Evolutionary conservation across 1,140 invertebrate species (phyloP).

Genomic region (Drosophila equinoxialis): DNA sequence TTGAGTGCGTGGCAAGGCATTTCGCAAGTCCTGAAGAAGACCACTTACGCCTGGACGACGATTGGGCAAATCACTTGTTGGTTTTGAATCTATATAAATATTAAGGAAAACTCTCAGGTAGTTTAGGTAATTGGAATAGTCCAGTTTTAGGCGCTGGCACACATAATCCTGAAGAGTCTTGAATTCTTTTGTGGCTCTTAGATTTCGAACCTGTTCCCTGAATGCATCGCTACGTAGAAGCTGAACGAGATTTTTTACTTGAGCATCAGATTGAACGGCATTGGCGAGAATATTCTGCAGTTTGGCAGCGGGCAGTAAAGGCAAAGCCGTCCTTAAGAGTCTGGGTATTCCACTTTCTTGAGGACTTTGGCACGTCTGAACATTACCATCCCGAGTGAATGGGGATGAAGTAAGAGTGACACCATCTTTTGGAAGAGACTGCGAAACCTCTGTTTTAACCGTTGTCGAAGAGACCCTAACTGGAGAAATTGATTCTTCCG

Average conservation of each 20-base stretch:
- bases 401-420: background rate
- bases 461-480: background rate
- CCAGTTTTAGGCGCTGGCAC: slow-evolving; percentile 48
- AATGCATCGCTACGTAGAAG: slow-evolving; percentile 46
- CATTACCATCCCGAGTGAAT: slow-evolving; percentile 31
- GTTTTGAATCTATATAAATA: slow-evolving; percentile 24
- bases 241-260: slow-evolving; percentile 34
- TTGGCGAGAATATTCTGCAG: slow-evolving; percentile 59
- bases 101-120: slow-evolving; percentile 47
- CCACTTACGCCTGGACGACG: slow-evolving; percentile 58
- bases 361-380: slow-evolving; percentile 28
- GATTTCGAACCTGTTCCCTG: slow-evolving; percentile 18
- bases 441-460: background rate
- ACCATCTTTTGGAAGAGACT: background rate
- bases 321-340: slow-evolving; percentile 52
- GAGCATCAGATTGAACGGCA: slow-evolving; percentile 45
- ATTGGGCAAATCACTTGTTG: slow-evolving; percentile 43
- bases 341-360: slow-evolving; percentile 42
- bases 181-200: slow-evolving; percentile 44
- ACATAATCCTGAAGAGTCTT: slow-evolving; percentile 42
- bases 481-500: background rate
- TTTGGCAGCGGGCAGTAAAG: slow-evolving; percentile 36
- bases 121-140: slow-evolving; percentile 48
- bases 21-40: slow-evolving; percentile 50
- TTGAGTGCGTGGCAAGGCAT: slow-evolving; percentile 45